A percentile compares a stretch with the other conserved stretches of the same genome.
These are phyloP conservation scores for Strongylocentrotus purpuratus DNA, from an alignment of 35 echinoderm and acorn worm genomes.

Conservation along the genomic window DNA sequence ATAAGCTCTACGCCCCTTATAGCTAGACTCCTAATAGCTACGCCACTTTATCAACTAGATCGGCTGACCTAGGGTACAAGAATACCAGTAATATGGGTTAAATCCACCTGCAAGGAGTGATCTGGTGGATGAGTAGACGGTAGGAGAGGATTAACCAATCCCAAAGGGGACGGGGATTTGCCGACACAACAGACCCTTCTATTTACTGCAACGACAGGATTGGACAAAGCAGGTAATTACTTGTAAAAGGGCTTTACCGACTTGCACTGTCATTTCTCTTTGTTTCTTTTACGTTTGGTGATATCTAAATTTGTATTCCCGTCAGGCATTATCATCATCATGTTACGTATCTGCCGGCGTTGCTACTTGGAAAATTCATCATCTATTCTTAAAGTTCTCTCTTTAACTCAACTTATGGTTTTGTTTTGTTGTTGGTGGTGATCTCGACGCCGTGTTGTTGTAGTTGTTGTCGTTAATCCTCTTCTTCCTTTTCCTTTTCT, in stretches of 20 bases:
- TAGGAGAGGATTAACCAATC: background rate
- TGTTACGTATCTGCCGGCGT: background rate
- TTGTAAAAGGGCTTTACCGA: background rate
- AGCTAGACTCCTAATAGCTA: too few species aligned
- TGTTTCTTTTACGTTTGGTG: background rate
- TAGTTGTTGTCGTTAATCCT: background rate
- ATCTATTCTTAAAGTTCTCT: background rate
- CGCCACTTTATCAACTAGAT: too few species aligned
- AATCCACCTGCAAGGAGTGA: constrained; percentile 1
- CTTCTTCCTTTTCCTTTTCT: background rate
- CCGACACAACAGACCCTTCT: background rate
- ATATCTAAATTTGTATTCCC: background rate
- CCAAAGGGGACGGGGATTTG: background rate
- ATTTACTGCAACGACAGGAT: background rate
- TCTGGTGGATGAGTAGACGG: background rate
- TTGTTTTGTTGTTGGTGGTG: too few species aligned
- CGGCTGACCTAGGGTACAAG: too few species aligned
- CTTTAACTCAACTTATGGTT: too few species aligned
- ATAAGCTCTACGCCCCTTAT: too few species aligned
- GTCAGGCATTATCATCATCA: background rate
- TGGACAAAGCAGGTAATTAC: background rate
- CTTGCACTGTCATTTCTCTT: background rate
- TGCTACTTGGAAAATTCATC: background rate
- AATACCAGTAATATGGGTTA: background rate
- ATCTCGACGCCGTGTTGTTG: too few species aligned